phyloP scores from a whole-genome alignment of 2,113 vertebrate species.

The Nerophis lumbriciformis region DNA sequence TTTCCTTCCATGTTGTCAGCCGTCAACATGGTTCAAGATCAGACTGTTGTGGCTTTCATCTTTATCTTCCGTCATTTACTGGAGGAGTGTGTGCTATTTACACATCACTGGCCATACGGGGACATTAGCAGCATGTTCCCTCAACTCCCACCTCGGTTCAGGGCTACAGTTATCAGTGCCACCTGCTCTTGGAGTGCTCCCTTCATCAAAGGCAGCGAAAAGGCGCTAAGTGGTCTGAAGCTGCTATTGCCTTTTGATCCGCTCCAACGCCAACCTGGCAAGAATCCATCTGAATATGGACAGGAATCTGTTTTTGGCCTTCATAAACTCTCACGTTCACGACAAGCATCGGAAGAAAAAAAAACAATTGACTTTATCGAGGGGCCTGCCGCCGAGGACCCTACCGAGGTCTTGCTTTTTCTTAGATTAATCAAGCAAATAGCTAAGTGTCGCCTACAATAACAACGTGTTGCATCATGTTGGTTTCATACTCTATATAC shows the following conservation, averaged over 20 bases:
- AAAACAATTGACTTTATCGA: constrained; percentile 36
- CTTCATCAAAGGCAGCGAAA: constrained; percentile 75
- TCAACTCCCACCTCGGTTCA: constrained; percentile 45
- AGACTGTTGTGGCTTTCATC: constrained; percentile 75
- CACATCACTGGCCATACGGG: constrained; percentile 32
- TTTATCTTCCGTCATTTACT: constrained; percentile 64
- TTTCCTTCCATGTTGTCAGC: constrained; percentile 50
- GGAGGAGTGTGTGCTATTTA: constrained; percentile 60
- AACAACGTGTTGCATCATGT: constrained; percentile 10
- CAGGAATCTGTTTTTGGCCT: constrained; percentile 53
- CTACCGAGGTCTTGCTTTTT: constrained; percentile 53
- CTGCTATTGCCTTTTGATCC: constrained; percentile 74
- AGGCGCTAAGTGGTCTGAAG: constrained; percentile 71
- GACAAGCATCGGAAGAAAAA: constrained; percentile 1
- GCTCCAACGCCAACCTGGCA: constrained; percentile 44
- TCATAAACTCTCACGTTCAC: constrained; percentile 48
- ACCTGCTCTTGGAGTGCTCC: constrained; percentile 71
- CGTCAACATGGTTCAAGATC: constrained; percentile 62
- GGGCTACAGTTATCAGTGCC: constrained; percentile 64
- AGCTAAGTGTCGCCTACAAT: constrained; percentile 44
- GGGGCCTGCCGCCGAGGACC: constrained; percentile 43
- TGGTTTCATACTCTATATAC: too few species aligned
- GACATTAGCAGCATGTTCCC: constrained; percentile 31
- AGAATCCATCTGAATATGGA: constrained; percentile 65
- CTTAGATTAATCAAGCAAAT: constrained; percentile 39